Conservation (phyloP, 2,797 vertebrate species). For the Peromyscus attwateri region DNA sequence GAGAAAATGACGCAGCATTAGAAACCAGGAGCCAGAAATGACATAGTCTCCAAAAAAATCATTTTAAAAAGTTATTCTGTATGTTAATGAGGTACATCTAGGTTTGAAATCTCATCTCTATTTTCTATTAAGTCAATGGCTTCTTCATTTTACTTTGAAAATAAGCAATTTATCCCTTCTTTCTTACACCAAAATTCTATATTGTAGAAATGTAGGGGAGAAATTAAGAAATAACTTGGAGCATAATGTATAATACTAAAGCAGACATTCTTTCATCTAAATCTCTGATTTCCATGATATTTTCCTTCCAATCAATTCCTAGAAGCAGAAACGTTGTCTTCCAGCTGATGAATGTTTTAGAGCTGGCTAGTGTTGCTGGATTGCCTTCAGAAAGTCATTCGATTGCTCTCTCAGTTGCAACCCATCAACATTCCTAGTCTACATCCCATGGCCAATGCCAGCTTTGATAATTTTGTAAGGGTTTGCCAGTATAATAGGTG, state of each 20-base stretch:
- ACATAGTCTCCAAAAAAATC: neutral
- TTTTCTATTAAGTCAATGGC: neutral
- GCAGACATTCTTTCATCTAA: neutral
- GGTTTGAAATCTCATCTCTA: neutral
- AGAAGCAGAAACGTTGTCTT: conserved; percentile 25
- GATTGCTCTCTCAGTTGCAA: neutral
- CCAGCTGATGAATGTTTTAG: neutral
- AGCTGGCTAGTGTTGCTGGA: neutral
- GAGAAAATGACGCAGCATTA: neutral
- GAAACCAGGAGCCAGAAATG: neutral
- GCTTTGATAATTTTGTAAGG: neutral
- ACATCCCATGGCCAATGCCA: neutral
- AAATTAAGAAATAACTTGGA: neutral
- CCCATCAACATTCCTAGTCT: neutral
- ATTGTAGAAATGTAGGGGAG: neutral
- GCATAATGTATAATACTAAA: neutral
- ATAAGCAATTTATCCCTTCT: neutral
- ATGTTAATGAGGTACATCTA: neutral
- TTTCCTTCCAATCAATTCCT: conserved; percentile 7
- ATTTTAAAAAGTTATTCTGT: neutral
- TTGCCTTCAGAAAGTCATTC: neutral
- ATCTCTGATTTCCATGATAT: conserved; percentile 27
- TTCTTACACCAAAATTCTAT: neutral
- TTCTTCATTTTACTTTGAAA: neutral
- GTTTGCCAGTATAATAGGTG: neutral